A percentile compares a stretch with the other conserved stretches of the same genome.
Evolutionary conservation across 2,888 invertebrate genomes (phyloP).

Genomic region (Campoplex nolae): DNA sequence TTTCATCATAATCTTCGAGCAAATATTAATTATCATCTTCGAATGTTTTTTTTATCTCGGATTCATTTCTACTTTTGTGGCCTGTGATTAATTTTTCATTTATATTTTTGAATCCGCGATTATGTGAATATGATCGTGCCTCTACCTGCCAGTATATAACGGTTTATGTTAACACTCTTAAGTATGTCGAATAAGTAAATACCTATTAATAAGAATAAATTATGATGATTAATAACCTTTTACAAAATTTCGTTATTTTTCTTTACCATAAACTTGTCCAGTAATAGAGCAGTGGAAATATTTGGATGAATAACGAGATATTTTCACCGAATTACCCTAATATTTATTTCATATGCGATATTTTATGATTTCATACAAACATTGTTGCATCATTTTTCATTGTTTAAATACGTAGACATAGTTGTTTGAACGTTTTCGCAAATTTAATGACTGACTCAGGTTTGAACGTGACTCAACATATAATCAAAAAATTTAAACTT

Average conservation of each 20-base stretch:
- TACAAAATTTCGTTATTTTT: neutral
- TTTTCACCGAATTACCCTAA: neutral
- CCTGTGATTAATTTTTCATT: neutral
- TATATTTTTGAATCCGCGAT: neutral
- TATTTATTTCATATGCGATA: neutral
- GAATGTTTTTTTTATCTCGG: neutral
- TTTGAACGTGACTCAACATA: neutral
- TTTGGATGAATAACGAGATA: neutral
- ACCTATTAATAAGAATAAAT: neutral
- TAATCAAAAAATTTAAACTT: neutral
- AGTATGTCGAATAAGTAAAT: neutral
- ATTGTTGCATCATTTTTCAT: neutral
- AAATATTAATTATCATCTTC: neutral
- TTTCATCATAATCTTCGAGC: slow-evolving; percentile 42
- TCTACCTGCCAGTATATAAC: neutral
- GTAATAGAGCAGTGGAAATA: neutral
- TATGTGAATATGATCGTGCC: neutral
- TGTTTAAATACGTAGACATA: neutral
- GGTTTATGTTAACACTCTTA: neutral
- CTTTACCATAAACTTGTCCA: slow-evolving; percentile 2
- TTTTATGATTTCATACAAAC: neutral
- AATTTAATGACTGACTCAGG: neutral
- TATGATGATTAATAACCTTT: neutral
- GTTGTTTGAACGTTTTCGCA: neutral
- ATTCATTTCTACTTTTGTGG: neutral